Conservation (phyloP, 2,797 vertebrate species). For the Xenops minutus region DNA sequence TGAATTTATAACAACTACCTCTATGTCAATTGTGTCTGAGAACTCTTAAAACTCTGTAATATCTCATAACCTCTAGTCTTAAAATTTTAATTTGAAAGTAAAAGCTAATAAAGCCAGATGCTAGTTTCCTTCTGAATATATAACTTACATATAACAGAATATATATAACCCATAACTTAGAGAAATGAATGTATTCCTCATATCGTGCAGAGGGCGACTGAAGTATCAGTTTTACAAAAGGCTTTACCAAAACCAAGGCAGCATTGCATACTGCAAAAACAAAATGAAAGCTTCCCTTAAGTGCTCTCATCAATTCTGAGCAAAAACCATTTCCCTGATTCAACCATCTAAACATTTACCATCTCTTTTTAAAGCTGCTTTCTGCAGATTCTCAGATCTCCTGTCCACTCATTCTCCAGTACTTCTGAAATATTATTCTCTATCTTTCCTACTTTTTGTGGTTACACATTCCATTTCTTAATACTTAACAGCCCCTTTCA, state of each 20-base stretch:
- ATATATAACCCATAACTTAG: background rate
- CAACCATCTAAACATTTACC: background rate
- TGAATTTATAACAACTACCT: background rate
- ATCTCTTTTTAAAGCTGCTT: background rate
- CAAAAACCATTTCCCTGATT: background rate
- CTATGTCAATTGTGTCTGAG: background rate
- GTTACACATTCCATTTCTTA: slow-evolving; percentile 10
- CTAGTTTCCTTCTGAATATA: background rate
- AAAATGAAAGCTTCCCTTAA: background rate
- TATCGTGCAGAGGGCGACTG: background rate
- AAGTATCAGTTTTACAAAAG: background rate
- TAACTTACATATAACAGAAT: background rate
- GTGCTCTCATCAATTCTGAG: background rate
- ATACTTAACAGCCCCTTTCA: slow-evolving; percentile 16
- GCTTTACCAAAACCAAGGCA: background rate
- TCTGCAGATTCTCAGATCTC: background rate
- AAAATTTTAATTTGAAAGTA: background rate
- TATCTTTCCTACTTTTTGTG: background rate
- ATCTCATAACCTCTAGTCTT: background rate
- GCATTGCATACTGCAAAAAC: background rate
- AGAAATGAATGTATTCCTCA: background rate
- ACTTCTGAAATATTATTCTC: background rate
- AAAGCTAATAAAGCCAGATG: background rate
- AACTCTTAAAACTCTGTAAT: background rate
- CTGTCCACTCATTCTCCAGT: background rate